A percentile compares a stretch with the other conserved stretches of the same genome.
Conservation (phyloP, 2,113 vertebrate species). For the Calonectris borealis region DNA sequence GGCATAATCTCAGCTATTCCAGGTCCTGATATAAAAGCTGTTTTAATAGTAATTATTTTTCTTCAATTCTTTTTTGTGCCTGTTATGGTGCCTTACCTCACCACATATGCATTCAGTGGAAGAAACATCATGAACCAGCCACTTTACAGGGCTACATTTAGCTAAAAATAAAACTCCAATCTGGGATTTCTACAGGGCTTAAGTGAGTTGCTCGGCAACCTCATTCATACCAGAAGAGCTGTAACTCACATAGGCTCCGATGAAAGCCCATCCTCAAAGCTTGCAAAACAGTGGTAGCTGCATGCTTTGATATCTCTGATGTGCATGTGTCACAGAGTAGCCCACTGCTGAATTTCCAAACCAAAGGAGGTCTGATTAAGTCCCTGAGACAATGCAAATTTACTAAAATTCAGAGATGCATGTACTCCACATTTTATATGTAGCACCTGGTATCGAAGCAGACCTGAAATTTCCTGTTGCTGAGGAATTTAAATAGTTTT, state of each 20-base stretch:
- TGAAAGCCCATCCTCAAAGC: not conserved
- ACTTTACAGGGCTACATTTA: not conserved
- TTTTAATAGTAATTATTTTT: not conserved
- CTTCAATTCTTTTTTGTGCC: not conserved
- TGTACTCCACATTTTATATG: not conserved
- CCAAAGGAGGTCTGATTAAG: not conserved
- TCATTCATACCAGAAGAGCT: not conserved
- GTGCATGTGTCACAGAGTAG: not conserved
- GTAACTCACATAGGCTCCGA: not conserved
- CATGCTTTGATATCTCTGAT: not conserved
- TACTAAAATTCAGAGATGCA: not conserved
- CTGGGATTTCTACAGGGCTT: slow-evolving; percentile 22
- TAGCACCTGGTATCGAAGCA: not conserved
- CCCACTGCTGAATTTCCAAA: not conserved
- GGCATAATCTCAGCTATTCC: not conserved
- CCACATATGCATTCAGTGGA: not conserved
- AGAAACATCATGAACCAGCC: not conserved
- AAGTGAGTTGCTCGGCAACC: slow-evolving; percentile 24
- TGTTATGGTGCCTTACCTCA: not conserved
- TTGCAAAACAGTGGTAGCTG: not conserved
- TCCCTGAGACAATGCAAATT: not conserved
- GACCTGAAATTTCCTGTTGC: not conserved
- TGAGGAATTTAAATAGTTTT: not conserved
- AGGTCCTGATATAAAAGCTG: not conserved
- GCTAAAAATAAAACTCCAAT: slow-evolving; percentile 33